A percentile compares a stretch with the other conserved stretches of the same genome.
Evolutionary conservation across 1,140 invertebrate species (phyloP).

Genomic region (Dinoponera quadriceps): DNA sequence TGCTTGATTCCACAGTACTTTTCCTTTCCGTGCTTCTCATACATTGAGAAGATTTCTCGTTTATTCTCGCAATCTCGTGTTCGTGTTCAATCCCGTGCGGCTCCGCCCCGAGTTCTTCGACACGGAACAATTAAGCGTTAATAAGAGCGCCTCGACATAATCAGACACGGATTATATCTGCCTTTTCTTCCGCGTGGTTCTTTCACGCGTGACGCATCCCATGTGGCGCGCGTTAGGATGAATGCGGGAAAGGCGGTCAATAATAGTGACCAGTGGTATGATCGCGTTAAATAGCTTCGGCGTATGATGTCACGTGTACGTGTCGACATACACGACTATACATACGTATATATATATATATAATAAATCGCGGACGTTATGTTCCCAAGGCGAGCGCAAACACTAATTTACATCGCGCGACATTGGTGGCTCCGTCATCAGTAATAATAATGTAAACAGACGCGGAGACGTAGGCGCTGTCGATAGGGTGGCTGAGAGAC

Average conservation of each 20-base stretch:
- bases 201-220: constrained; percentile 27
- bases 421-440: constrained; percentile 29
- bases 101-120: not conserved
- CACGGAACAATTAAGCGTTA: not conserved
- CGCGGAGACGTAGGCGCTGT: constrained; percentile 4
- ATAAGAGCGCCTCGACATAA: not conserved
- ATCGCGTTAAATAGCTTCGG: constrained; percentile 37
- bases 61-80: too few species aligned
- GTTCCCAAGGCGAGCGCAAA: constrained; percentile 50
- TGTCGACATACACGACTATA: not conserved
- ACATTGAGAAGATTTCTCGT: too few species aligned
- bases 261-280: constrained; percentile 48
- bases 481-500: not conserved
- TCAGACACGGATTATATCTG: constrained; percentile 5
- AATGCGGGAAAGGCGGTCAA: constrained; percentile 48
- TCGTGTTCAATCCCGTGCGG: too few species aligned
- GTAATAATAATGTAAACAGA: constrained; percentile 44
- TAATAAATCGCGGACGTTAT: constrained; percentile 53
- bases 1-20: too few species aligned
- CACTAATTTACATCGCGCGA: constrained; percentile 57
- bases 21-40: too few species aligned
- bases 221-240: constrained; percentile 13
- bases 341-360: constrained; percentile 17
- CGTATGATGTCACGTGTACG: constrained; percentile 42
- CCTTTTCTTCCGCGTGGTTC: constrained; percentile 5